Evolutionary conservation across 2,888 invertebrate species (phyloP).

Genomic region (Hipparchia sbordonii): DNA sequence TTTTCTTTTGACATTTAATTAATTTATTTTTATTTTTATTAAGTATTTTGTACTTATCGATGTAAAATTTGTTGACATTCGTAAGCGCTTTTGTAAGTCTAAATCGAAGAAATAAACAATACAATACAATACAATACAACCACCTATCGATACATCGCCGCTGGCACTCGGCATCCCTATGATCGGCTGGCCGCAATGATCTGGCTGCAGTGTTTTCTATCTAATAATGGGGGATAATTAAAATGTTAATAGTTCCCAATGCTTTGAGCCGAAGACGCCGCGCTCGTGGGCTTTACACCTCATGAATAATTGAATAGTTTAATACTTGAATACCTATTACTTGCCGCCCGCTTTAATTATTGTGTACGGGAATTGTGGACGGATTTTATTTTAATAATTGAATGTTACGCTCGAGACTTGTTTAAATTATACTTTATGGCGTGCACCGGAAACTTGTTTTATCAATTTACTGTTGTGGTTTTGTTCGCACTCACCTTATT

Average conservation of each 20-base stretch:
- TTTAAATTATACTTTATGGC: slow-evolving; percentile 48
- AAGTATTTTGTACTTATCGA: too few species aligned
- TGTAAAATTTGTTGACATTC: too few species aligned
- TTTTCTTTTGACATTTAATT: too few species aligned
- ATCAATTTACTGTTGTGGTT: slow-evolving; percentile 21
- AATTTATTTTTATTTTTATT: too few species aligned
- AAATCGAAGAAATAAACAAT: too few species aligned
- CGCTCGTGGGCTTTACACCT: slow-evolving; percentile 38
- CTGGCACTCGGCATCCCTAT: neutral
- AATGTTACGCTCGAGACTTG: slow-evolving; percentile 41
- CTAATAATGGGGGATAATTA: slow-evolving; percentile 48
- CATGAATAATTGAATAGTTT: slow-evolving; percentile 49
- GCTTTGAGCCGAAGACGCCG: slow-evolving; percentile 44
- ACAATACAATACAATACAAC: too few species aligned
- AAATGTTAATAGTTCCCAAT: slow-evolving; percentile 53
- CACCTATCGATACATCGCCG: neutral
- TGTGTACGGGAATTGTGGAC: slow-evolving; percentile 41
- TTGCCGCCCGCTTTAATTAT: slow-evolving; percentile 43
- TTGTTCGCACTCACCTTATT: slow-evolving; percentile 1
- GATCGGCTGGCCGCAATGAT: neutral
- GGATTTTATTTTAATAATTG: slow-evolving; percentile 45
- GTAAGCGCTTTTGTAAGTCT: too few species aligned
- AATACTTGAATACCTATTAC: slow-evolving; percentile 27
- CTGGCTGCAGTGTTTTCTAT: slow-evolving; percentile 39
- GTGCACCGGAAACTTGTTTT: slow-evolving; percentile 31